Evolutionary conservation across 2,113 vertebrate genomes (phyloP).

Genomic region (Myotis yumanensis): DNA sequence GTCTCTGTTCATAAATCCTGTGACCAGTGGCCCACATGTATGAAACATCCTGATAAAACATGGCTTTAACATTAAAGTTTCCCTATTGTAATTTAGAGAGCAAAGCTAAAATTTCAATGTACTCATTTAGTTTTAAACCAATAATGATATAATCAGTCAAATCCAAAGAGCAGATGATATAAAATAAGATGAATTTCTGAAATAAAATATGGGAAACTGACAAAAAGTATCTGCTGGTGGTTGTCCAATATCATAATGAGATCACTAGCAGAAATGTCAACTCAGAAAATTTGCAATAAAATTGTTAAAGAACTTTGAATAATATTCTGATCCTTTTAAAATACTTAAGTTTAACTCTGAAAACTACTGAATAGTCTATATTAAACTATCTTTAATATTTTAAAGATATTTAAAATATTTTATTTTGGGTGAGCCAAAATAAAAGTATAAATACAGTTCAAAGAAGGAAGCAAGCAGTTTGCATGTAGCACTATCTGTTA

Average conservation of each 20-base stretch:
- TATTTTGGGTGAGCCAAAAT: not conserved
- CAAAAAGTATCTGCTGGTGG: not conserved
- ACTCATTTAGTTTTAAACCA: constrained; percentile 19
- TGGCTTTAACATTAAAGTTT: not conserved
- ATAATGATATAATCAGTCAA: not conserved
- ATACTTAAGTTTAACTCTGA: not conserved
- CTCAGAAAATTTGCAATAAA: constrained; percentile 15
- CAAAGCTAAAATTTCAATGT: not conserved
- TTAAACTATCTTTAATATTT: not conserved
- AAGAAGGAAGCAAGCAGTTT: not conserved
- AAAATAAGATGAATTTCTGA: constrained; percentile 47
- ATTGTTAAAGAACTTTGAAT: not conserved
- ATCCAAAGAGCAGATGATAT: not conserved
- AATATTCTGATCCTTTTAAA: constrained; percentile 13
- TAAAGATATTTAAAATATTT: too few relatives aligned
- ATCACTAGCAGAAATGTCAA: not conserved
- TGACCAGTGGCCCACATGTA: not conserved
- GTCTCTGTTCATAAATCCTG: not conserved
- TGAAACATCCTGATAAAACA: not conserved
- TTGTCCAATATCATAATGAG: not conserved
- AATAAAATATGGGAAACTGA: constrained; percentile 1
- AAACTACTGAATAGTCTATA: not conserved
- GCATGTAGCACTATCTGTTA: not conserved
- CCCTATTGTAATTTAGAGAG: not conserved
- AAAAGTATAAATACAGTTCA: not conserved